Conservation (phyloP, 2,113 vertebrate genomes). For the Dicentrarchus labrax region DNA sequence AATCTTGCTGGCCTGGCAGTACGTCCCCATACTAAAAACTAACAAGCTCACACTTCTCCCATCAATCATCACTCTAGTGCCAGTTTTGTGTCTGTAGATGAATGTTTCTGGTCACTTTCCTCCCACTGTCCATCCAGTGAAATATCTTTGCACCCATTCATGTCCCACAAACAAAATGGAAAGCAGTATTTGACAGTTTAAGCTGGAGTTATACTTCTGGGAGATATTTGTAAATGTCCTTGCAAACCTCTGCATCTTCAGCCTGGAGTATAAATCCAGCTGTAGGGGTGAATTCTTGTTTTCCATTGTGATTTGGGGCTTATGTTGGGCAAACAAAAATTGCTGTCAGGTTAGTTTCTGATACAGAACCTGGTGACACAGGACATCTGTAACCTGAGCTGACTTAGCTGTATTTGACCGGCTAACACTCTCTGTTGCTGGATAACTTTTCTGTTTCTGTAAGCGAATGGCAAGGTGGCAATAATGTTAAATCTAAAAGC, state of each 20-base stretch:
- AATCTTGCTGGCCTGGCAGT: constrained; percentile 1
- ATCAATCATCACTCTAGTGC: background rate
- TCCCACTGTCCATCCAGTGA: background rate
- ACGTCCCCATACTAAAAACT: constrained; percentile 8
- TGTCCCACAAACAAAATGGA: background rate
- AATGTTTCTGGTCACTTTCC: background rate
- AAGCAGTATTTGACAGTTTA: background rate
- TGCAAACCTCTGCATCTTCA: background rate
- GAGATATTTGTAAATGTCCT: background rate
- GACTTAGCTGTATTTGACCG: background rate
- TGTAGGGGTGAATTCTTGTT: background rate
- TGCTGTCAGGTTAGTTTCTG: background rate
- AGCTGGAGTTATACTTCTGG: background rate
- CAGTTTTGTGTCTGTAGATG: background rate
- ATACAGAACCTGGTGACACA: background rate
- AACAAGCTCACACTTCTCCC: constrained; percentile 12
- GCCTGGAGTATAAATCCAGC: background rate
- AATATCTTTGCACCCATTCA: background rate
- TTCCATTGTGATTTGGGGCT: background rate
- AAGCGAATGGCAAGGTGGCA: no score
- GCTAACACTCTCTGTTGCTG: background rate
- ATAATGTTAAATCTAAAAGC: background rate
- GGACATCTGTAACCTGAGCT: no score
- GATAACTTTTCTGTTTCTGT: background rate
- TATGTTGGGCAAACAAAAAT: background rate